These are phyloP conservation scores for Hirudinaria manillensis DNA, from an alignment of 2,888 invertebrate species.

Conservation along the genomic window DNA sequence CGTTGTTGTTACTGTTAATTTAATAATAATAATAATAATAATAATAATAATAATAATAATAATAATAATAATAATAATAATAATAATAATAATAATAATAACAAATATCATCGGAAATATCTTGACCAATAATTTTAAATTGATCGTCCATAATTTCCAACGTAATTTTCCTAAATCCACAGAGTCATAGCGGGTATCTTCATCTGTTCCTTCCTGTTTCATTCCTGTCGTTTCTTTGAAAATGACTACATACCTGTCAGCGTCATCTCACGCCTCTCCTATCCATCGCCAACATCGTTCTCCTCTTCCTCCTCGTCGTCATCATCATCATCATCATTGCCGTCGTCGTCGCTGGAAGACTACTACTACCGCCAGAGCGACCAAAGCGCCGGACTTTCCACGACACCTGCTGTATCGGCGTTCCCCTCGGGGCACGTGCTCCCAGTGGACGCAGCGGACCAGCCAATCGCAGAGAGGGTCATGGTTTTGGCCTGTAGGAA, in stretches of 20 bases:
- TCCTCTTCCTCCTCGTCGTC: background rate
- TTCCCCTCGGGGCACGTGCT: background rate
- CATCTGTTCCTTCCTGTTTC: slow-evolving; percentile 14
- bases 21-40: no score
- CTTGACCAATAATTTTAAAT: no score
- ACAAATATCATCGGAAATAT: no score
- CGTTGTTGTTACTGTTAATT: no score
- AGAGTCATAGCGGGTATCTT: slow-evolving; percentile 17
- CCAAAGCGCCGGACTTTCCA: background rate
- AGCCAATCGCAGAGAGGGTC: background rate
- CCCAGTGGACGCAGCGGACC: no score
- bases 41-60: no score
- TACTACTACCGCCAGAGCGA: background rate
- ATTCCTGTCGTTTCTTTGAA: slow-evolving; percentile 22
- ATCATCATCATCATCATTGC: background rate
- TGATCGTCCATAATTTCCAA: no score
- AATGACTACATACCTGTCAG: slow-evolving; percentile 16
- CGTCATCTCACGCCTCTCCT: slow-evolving; percentile 2
- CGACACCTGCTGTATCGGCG: background rate
- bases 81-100: no score
- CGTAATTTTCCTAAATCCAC: background rate
- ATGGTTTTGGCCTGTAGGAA: slow-evolving; percentile 5
- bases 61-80: no score
- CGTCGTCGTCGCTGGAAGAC: background rate
- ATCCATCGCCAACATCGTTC: background rate